Evolutionary conservation across 2,888 invertebrate genomes (phyloP).

Genomic region (Acleris sparsana): DNA sequence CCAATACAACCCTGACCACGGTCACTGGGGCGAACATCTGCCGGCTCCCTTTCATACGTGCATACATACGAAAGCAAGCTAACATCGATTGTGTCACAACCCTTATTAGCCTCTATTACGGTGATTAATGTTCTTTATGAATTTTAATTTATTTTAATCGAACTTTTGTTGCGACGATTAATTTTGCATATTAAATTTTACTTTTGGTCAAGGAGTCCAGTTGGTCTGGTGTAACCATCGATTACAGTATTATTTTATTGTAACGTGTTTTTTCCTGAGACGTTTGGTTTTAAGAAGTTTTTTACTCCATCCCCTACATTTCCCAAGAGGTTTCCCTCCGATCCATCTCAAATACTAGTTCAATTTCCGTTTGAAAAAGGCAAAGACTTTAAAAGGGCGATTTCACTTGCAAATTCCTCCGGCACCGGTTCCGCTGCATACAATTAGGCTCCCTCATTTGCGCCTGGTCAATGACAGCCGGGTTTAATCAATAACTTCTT

Average conservation of each 20-base stretch:
- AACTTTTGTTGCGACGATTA: not conserved
- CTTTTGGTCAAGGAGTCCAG: not conserved
- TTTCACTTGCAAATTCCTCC: slow-evolving; percentile 31
- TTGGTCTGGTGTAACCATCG: not conserved
- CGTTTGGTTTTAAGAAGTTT: not conserved
- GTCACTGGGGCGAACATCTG: slow-evolving; percentile 34
- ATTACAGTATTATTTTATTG: no score
- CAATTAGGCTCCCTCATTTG: slow-evolving; percentile 82
- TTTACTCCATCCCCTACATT: not conserved
- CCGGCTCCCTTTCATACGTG: slow-evolving; percentile 19
- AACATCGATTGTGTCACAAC: slow-evolving; percentile 32
- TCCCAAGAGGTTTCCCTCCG: not conserved
- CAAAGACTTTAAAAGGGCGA: slow-evolving; percentile 15
- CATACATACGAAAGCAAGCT: slow-evolving; percentile 15
- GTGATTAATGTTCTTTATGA: slow-evolving; percentile 19
- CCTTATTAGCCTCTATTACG: slow-evolving; percentile 34
- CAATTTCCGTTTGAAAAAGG: slow-evolving; percentile 18
- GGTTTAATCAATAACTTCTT: slow-evolving; percentile 84
- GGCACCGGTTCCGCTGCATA: slow-evolving; percentile 71
- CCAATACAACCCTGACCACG: slow-evolving; percentile 31
- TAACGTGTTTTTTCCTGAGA: no score
- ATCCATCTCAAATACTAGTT: slow-evolving; percentile 4
- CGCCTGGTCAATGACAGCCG: slow-evolving; percentile 83
- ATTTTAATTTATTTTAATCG: slow-evolving; percentile 28
- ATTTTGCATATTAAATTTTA: not conserved